phyloP scores from a whole-genome alignment of 2,888 invertebrate species.

The Strigamia transsilvanica region DNA sequence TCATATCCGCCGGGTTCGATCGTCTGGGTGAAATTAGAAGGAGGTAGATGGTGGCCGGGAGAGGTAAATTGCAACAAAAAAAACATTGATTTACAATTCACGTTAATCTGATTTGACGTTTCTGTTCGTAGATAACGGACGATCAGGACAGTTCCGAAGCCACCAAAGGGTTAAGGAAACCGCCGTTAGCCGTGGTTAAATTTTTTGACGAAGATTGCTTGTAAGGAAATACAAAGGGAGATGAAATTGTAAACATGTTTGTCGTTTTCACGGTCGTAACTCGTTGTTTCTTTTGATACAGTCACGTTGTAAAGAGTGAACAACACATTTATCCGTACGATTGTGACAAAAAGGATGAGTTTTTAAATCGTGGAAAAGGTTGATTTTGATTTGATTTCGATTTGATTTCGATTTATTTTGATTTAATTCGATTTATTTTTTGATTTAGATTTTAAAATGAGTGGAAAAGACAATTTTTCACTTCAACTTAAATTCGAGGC shows the following conservation, averaged over 20 bases:
- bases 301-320: constrained; percentile 54
- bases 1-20: constrained; percentile 54
- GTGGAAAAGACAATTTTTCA: constrained; percentile 43
- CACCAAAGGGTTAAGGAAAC: constrained; percentile 52
- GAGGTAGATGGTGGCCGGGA: constrained; percentile 57
- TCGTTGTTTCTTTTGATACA: constrained; percentile 13
- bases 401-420: not conserved
- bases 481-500: constrained; percentile 51
- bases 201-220: constrained; percentile 56
- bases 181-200: constrained; percentile 55
- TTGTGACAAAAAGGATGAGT: constrained; percentile 54
- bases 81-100: not conserved
- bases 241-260: not conserved
- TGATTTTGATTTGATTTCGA: not conserved
- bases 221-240: constrained; percentile 51
- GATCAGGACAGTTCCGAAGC: constrained; percentile 54
- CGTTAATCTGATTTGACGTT: not conserved
- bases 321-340: constrained; percentile 55
- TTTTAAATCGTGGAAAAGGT: constrained; percentile 56
- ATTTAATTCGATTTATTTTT: too few relatives aligned
- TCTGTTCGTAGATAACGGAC: constrained; percentile 53
- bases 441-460: constrained; percentile 46
- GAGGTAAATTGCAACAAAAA: constrained; percentile 53
- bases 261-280: not conserved
- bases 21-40: constrained; percentile 56